Evolutionary conservation across 2,113 vertebrate genomes (phyloP), one percentile per base, ranked within the genome.

Genomic region (Lamprotornis superbus): DNA sequence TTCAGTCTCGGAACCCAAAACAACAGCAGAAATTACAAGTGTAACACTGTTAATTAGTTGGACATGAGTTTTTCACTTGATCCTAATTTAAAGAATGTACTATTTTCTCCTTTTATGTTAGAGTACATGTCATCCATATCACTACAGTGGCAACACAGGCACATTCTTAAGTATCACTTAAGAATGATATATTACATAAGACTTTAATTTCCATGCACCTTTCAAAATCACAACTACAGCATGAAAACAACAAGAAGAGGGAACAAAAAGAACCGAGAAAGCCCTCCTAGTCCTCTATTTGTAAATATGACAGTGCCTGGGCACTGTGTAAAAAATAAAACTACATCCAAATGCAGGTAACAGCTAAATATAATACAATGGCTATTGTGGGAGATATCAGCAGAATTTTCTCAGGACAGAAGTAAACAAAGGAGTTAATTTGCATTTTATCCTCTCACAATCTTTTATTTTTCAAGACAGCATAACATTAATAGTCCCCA

Each of bases 21-120:
- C 27, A 76, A 50, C 65, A 91, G 23, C 18, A 69, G 31, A 71
- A 89, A 87, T 83, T 27, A n/a, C 18, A 13, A 70, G 52, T 63
- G 49, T 83, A 94, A 95, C 59, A 30, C 70, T 81, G 17, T 44
- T 97, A 96, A 97, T 97, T 96, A 95, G 15, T 55, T 89, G 69
- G 44, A 93, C 75, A 15, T 23, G 37, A 50, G 56, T 37, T 87
- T 94, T 87, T 76, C 37, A 35, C 39, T 77, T 76, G 14, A 57
- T 87, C 69, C 53, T 78, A 74, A 80, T 79, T 79, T 57, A 83
- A 87, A 59, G 35, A 87, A 73, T 24, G 55, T 31, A 63, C 15
- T 20, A n/a, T 92, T 93, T 94, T 91, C 39, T 78, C 37, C 53
- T 89, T 89, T 90, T 86, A 80, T 70, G 49, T 75, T 60, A 64